Evolutionary conservation across 2,888 invertebrate species (phyloP), one percentile per base, ranked within the genome.

Genomic region (Drosophila recens): DNA sequence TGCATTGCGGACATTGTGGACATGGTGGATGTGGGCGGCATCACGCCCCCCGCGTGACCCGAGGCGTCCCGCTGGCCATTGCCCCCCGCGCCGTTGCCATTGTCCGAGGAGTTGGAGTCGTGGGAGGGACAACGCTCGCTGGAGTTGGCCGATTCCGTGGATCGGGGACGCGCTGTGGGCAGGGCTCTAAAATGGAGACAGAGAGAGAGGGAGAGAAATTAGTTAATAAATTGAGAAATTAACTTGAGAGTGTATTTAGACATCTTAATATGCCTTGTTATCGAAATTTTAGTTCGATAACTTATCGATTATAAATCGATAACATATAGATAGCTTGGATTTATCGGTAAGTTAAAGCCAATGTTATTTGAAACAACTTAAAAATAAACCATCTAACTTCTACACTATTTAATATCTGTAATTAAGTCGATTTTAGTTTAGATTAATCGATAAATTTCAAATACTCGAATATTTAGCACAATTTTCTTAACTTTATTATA

Each of bases 61-160:
- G 69, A 15, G 5, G 53, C 57, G n/a, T 80, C 80, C 49, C 80
- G 67, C 63, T 72, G 66, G 13, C 59, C 80, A n/a, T 93, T 93
- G 70, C 45, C 45, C 1, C 45, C 45, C 10, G 9, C 30, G 0
- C 34, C 51, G 13, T 54, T 80, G 17, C 93, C 93, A 70, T 96
- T 94, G 82, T 95, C 96, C 46, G 96, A 96, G 86, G 95, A 95
- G 90, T 95, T 94, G 53, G 96, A 96, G 92, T 96, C 96, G 91
- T 95, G 95, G 79, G 96, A 96, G 76, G 96, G 96, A 93, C 96
- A 96, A 78, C 96, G 95, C 84, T 95, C 95, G 86, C 95, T 95
- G 75, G 92, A 92, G 57, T 92, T 92, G 11, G 92, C 92, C 65
- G 92, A 92, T 72, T 92, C 92, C 66, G 92, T 92, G 66, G 92